Evolutionary conservation across 2,797 vertebrate genomes (phyloP), one percentile per base, ranked within the genome.

Genomic region (Manis crassicaudata): DNA sequence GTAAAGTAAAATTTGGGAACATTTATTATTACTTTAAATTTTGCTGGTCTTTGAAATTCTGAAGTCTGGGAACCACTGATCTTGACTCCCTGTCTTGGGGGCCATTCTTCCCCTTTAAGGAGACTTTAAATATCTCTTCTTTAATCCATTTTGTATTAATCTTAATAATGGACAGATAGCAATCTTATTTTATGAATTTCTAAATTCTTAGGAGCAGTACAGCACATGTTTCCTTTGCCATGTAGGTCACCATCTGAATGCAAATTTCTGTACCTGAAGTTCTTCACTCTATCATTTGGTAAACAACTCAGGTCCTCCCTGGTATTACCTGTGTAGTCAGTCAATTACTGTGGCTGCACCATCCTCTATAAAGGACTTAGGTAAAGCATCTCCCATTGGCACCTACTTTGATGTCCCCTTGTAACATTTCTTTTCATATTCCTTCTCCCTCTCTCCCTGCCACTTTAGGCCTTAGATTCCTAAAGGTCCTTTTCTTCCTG

Each of bases 401-500:
- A 12, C 60, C 80, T 87, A 11, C 81, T 62, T 79, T 63, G 46
- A n/a, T 73, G 62, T 95, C 21, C 72, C 54, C 50, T 70, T 43
- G 18, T 29, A 63, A 37, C 4, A 17, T 60, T 70, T 88, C 70
- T 86, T 90, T 88, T 54, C 29, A 21, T 80, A 29, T 67, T 79
- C 27, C 58, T 9, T 65, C 16, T 21, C 63, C n/a, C 0, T 20
- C 35, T 79, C 25, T 77, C 35, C 40, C 27, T 37, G 10, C 10
- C 3, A 16, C 67, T 29, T 46, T 3, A 70, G 27, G 67, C 72
- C 60, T 72, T 52, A 82, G 52, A 43, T 72, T 63, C 86, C 85
- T 93, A 82, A 96, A 80, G 35, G 90, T 76, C 25, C 40, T 88
- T 90, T 95, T 93, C 72, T 88, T 94, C 25, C n/a, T 81, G 35